A percentile compares a stretch with the other conserved stretches of the same genome.
Conservation (phyloP, 2,113 vertebrate species). For the Periophthalmus modestus region DNA sequence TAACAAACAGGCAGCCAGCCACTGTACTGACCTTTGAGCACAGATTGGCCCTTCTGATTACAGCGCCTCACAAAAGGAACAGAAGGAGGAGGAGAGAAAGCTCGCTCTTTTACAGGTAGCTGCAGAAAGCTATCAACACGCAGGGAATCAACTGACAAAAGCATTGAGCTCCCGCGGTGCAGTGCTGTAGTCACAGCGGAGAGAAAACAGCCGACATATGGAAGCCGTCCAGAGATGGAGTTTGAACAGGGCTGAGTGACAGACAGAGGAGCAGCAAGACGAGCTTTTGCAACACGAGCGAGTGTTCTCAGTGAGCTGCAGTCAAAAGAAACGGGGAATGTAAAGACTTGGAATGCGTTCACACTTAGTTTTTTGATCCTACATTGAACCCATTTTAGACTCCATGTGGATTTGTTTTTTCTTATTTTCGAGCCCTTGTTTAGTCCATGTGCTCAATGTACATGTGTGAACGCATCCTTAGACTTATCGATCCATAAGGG, state of each 20-base stretch:
- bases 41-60: constrained; percentile 23
- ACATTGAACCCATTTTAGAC: no score
- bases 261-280: neutral
- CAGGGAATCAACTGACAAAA: constrained; percentile 11
- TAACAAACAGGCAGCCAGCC: constrained; percentile 20
- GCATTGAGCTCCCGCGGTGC: neutral
- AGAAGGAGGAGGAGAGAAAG: neutral
- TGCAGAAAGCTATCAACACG: constrained; percentile 1
- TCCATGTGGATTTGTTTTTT: no score
- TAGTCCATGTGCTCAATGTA: no score
- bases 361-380: no score
- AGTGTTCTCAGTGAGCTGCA: neutral
- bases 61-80: constrained; percentile 33
- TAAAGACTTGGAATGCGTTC: neutral
- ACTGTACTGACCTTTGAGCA: constrained; percentile 39
- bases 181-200: neutral
- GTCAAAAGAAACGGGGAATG: neutral
- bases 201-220: neutral
- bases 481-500: no score
- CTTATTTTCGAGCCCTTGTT: no score
- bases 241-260: constrained; percentile 10
- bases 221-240: neutral
- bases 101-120: neutral
- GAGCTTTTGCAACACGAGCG: neutral
- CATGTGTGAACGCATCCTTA: no score